Percentiles rank a stretch among this genome's conserved stretches.
Conservation (phyloP, 2,888 invertebrate genomes). For the Lamproptera curius region DNA sequence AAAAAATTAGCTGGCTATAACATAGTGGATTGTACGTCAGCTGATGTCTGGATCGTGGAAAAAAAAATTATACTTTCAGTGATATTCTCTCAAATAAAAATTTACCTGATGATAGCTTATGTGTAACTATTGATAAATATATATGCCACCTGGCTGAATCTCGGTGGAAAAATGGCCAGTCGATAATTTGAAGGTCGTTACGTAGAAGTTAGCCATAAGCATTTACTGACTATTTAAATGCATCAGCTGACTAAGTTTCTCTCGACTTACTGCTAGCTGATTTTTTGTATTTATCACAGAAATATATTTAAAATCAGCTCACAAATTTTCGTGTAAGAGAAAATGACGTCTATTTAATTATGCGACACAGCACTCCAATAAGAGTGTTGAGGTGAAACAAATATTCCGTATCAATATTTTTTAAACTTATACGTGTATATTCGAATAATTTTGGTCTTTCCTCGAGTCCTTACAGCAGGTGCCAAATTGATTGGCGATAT, state of each 20-base stretch:
- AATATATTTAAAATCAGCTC: too few species aligned
- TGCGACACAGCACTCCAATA: too few species aligned
- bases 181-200: slow-evolving; percentile 9
- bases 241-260: slow-evolving; percentile 10
- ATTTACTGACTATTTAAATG: slow-evolving; percentile 14
- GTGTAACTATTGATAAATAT: not conserved
- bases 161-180: slow-evolving; percentile 3
- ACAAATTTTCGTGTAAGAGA: too few species aligned
- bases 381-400: too few species aligned
- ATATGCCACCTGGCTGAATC: not conserved
- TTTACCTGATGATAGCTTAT: slow-evolving; percentile 2
- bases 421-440: too few species aligned
- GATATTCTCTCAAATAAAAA: slow-evolving; percentile 1
- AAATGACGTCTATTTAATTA: too few species aligned
- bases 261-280: slow-evolving; percentile 15
- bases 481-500: too few species aligned
- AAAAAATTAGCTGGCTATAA: not conserved
- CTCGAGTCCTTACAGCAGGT: too few species aligned
- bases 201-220: slow-evolving; percentile 9
- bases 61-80: not conserved
- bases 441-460: too few species aligned
- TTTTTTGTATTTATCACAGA: slow-evolving; percentile 10
- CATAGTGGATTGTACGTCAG: not conserved
- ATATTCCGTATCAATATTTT: too few species aligned
- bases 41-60: not conserved